phyloP scores from a whole-genome alignment of 2,797 vertebrate genomes.

The Chrysocyon brachyurus region DNA sequence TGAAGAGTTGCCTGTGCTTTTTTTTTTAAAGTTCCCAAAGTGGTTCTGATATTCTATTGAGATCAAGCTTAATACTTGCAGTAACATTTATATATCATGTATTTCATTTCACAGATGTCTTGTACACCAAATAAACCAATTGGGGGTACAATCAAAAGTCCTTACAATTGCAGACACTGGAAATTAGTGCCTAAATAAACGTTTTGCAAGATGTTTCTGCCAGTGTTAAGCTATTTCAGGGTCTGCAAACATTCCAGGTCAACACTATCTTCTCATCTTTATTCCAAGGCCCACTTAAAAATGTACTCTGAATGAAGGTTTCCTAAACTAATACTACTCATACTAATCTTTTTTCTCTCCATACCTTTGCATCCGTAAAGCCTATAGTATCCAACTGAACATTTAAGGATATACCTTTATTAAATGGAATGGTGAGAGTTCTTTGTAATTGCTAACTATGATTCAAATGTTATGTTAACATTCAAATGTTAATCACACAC shows the following conservation, averaged over 20 bases:
- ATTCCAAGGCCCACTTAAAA: slow-evolving; percentile 16
- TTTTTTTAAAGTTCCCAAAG: neutral
- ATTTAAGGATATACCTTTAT: neutral
- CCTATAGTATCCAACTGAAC: neutral
- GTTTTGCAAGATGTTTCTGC: neutral
- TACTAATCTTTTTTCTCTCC: neutral
- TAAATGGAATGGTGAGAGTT: neutral
- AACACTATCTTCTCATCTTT: neutral
- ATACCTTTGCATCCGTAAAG: neutral
- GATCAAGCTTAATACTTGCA: neutral
- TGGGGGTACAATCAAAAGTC: neutral
- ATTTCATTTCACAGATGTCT: neutral
- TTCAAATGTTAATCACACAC: neutral
- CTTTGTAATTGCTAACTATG: neutral
- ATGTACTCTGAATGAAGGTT: neutral
- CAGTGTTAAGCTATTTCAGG: neutral
- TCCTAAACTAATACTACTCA: neutral
- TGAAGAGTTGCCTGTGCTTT: neutral
- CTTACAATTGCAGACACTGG: neutral
- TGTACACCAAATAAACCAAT: neutral
- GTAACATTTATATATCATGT: neutral
- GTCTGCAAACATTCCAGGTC: neutral
- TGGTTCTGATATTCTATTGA: neutral
- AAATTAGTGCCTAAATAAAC: neutral
- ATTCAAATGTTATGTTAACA: neutral